phyloP scores from a whole-genome alignment of 2,113 vertebrate genomes.

The Psophia crepitans region DNA sequence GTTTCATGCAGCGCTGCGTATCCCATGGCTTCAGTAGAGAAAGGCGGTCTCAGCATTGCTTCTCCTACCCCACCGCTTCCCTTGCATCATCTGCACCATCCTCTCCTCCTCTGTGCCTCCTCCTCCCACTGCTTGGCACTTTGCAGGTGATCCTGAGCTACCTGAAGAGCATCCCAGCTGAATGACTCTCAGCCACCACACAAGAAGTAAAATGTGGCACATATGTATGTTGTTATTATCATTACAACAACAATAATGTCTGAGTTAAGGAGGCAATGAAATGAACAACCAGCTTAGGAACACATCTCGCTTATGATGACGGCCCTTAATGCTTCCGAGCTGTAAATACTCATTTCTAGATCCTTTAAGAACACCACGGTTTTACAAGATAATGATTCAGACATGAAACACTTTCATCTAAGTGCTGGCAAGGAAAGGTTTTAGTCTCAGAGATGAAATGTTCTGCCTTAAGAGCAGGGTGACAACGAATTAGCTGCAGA shows the following conservation, averaged over 20 bases:
- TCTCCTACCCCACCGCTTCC: background rate
- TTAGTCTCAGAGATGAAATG: background rate
- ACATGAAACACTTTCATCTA: background rate
- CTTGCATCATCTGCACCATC: background rate
- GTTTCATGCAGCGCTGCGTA: background rate
- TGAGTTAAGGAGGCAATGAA: background rate
- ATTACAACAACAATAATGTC: background rate
- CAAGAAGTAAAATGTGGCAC: background rate
- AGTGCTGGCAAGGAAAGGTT: background rate
- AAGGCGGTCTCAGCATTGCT: background rate
- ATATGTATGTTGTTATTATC: background rate
- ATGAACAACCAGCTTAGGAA: background rate
- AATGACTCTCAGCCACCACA: background rate
- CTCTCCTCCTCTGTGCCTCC: background rate
- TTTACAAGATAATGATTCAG: constrained; percentile 36
- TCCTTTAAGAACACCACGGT: background rate
- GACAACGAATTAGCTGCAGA: background rate
- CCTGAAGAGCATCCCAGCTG: background rate
- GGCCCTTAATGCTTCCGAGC: background rate
- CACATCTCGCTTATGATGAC: background rate
- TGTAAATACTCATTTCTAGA: constrained; percentile 4
- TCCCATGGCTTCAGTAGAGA: background rate
- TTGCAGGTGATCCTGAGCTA: background rate
- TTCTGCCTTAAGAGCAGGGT: background rate
- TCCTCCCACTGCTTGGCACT: background rate